Evolutionary conservation across 2,797 vertebrate species (phyloP).

Genomic region (Kryptopterus vitreolus): DNA sequence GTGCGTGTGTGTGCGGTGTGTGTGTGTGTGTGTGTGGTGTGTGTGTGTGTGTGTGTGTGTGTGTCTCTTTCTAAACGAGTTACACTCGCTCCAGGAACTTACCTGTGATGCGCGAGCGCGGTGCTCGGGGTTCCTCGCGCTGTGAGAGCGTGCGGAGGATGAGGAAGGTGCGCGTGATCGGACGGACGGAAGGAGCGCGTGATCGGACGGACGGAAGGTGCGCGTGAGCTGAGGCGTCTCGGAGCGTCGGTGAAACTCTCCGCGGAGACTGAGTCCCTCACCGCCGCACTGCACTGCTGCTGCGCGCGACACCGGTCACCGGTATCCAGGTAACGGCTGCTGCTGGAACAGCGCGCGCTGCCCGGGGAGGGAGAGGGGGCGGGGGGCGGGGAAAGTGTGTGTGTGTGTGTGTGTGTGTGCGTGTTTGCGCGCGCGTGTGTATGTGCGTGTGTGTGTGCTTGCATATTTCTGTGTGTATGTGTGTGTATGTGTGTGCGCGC

Average conservation of each 20-base stretch:
- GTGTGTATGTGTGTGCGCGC: too few relatives aligned
- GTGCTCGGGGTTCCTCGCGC: not conserved
- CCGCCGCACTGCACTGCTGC: constrained; percentile 51
- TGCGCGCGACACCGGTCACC: constrained; percentile 60
- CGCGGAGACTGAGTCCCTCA: constrained; percentile 31
- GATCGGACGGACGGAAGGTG: not conserved
- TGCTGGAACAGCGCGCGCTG: constrained; percentile 56
- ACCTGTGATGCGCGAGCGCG: constrained; percentile 3
- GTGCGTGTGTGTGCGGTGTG: too few relatives aligned
- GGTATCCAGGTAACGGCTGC: constrained; percentile 78
- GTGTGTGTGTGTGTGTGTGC: constrained; percentile 18
- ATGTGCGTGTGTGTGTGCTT: not conserved
- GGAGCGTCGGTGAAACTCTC: not conserved
- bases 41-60: too few relatives aligned
- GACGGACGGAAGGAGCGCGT: not conserved
- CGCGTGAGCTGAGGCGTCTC: not conserved
- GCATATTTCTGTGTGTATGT: too few relatives aligned
- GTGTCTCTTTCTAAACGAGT: too few relatives aligned
- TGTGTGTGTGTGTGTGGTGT: too few relatives aligned
- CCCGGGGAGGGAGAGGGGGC: constrained; percentile 60
- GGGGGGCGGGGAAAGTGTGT: constrained; percentile 64
- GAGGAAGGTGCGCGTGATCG: not conserved
- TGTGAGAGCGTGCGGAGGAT: too few relatives aligned
- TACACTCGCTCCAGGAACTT: not conserved
- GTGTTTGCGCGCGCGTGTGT: constrained; percentile 3